A percentile compares a stretch with the other conserved stretches of the same genome.
These are phyloP conservation scores for Endomychus coccineus DNA, from an alignment of 2,888 invertebrate genomes.

Conservation along the genomic window DNA sequence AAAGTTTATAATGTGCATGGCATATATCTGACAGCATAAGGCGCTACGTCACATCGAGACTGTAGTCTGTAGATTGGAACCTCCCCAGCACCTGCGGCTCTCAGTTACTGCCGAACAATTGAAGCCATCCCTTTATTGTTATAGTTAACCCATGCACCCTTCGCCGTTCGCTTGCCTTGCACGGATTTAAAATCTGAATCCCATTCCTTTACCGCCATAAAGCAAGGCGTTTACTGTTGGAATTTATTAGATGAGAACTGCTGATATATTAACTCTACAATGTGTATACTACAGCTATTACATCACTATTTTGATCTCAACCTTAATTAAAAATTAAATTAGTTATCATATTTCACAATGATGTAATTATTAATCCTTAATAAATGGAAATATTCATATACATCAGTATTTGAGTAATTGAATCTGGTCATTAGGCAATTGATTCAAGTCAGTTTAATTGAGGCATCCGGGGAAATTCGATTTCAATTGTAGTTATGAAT, in stretches of 20 bases:
- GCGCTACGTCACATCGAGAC: slow-evolving; percentile 34
- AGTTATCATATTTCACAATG: no score
- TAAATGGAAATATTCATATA: no score
- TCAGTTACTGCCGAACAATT: slow-evolving; percentile 29
- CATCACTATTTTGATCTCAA: no score
- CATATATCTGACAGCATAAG: slow-evolving; percentile 35
- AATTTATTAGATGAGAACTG: slow-evolving; percentile 28
- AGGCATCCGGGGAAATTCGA: no score
- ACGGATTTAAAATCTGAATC: slow-evolving; percentile 26
- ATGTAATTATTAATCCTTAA: no score
- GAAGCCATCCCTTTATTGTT: slow-evolving; percentile 34
- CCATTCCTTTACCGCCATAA: slow-evolving; percentile 24
- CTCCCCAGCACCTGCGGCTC: slow-evolving; percentile 38
- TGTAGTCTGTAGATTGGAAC: slow-evolving; percentile 36
- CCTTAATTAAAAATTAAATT: no score
- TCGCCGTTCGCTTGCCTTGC: slow-evolving; percentile 9
- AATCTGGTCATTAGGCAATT: no score
- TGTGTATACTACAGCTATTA: no score
- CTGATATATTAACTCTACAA: no score
- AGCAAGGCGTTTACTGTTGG: slow-evolving; percentile 24
- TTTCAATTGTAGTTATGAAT: no score
- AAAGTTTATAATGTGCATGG: slow-evolving; percentile 40
- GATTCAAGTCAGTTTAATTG: no score
- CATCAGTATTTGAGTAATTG: no score
- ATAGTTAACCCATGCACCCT: slow-evolving; percentile 24